A percentile compares a stretch with the other conserved stretches of the same genome.
phyloP scores from a whole-genome alignment of 2,797 vertebrate species.

The Lophius americanus region DNA sequence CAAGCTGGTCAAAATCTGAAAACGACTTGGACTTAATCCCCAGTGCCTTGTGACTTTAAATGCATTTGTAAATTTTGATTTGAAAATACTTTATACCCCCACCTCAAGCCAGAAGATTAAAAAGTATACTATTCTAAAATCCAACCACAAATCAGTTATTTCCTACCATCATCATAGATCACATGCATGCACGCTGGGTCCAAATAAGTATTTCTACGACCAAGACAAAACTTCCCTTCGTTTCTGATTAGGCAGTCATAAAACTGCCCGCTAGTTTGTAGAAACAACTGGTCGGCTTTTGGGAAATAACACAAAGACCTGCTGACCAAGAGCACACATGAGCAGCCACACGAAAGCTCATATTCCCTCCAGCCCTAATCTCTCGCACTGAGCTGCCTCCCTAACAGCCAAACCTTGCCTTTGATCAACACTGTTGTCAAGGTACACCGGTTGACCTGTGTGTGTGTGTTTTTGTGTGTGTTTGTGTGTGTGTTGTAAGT shows the following conservation, averaged over 20 bases:
- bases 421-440: constrained; percentile 80
- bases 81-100: too few species aligned
- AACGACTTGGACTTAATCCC: too few species aligned
- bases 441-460: constrained; percentile 70
- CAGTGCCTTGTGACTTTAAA: too few species aligned
- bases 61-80: too few species aligned
- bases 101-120: too few species aligned
- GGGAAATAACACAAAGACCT: constrained; percentile 47
- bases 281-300: constrained; percentile 42
- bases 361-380: constrained; percentile 57
- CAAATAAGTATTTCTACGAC: background rate
- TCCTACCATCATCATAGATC: too few species aligned
- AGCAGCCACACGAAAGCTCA: constrained; percentile 45
- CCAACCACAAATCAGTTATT: too few species aligned
- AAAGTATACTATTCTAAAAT: too few species aligned
- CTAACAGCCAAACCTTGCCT: constrained; percentile 57
- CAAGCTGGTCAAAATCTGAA: too few species aligned
- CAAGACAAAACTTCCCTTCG: background rate
- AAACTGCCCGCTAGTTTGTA: constrained; percentile 16
- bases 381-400: constrained; percentile 34
- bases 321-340: constrained; percentile 55
- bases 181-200: too few species aligned
- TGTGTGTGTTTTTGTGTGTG: constrained; percentile 32
- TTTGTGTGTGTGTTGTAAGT: constrained; percentile 26
- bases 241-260: constrained; percentile 13